Percentiles rank a stretch among this genome's conserved stretches.
Conservation (phyloP, 2,797 vertebrate species). For the Leuciscus waleckii region DNA sequence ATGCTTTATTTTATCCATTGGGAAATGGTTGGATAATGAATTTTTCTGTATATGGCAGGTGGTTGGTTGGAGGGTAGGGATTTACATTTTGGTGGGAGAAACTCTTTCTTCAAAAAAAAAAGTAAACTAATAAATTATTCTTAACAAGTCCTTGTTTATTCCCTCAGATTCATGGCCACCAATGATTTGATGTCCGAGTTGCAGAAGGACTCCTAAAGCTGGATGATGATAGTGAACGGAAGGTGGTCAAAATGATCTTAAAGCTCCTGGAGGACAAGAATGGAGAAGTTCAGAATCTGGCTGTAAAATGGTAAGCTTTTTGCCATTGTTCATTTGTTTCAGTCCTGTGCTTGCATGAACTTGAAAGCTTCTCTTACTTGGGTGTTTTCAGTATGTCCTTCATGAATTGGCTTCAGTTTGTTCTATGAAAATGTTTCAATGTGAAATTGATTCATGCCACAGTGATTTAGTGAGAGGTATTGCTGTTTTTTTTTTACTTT, state of each 20-base stretch:
- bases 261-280: slow-evolving; percentile 99
- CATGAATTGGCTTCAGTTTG: background rate
- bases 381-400: slow-evolving; percentile 19
- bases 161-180: slow-evolving; percentile 95
- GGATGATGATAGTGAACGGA: slow-evolving; percentile 98
- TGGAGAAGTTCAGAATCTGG: slow-evolving; percentile 98
- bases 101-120: background rate
- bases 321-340: background rate
- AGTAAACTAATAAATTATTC: background rate
- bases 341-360: background rate
- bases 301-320: slow-evolving; percentile 92
- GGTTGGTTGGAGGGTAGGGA: background rate
- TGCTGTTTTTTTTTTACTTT: slow-evolving; percentile 7
- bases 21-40: background rate
- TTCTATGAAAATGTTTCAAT: slow-evolving; percentile 15
- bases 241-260: slow-evolving; percentile 99
- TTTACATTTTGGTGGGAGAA: background rate
- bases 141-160: slow-evolving; percentile 4
- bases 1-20: background rate
- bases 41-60: background rate
- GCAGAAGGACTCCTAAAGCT: slow-evolving; percentile 98
- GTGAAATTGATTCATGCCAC: slow-evolving; percentile 41
- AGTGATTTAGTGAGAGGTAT: slow-evolving; percentile 32
- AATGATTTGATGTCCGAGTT: slow-evolving; percentile 99
- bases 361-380: background rate